These are phyloP conservation scores for Nipponia nippon DNA, from an alignment of 2,113 vertebrate genomes.

Conservation along the genomic window DNA sequence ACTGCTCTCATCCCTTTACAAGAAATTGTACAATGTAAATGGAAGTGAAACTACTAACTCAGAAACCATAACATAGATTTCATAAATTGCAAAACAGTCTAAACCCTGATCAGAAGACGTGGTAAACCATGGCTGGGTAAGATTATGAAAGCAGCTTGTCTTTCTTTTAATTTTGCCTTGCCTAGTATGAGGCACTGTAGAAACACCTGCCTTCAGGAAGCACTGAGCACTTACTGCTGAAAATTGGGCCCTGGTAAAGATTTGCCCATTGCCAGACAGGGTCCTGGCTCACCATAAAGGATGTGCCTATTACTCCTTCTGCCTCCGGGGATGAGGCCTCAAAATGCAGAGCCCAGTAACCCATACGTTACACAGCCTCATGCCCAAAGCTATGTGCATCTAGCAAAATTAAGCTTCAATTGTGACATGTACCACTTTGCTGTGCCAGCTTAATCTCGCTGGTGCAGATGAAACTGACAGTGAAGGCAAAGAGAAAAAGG, in stretches of 20 bases:
- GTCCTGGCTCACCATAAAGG: not conserved
- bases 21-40: not conserved
- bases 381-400: not conserved
- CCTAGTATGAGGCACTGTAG: not conserved
- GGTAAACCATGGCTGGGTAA: not conserved
- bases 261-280: not conserved
- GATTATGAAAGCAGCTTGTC: not conserved
- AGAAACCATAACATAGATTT: not conserved
- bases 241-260: not conserved
- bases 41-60: not conserved
- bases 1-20: not conserved
- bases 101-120: not conserved
- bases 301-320: not conserved
- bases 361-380: not conserved
- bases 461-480: rapidly evolving
- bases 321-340: not conserved
- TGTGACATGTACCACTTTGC: no score
- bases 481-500: not conserved
- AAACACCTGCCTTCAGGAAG: not conserved
- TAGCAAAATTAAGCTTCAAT: not conserved
- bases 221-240: not conserved
- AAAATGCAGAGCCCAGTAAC: not conserved
- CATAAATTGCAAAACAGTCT: not conserved
- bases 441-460: not conserved
- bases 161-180: not conserved